These are phyloP conservation scores for Ptilorrhoa leucosticta DNA, from an alignment of 2,113 vertebrate species.

Conservation along the genomic window DNA sequence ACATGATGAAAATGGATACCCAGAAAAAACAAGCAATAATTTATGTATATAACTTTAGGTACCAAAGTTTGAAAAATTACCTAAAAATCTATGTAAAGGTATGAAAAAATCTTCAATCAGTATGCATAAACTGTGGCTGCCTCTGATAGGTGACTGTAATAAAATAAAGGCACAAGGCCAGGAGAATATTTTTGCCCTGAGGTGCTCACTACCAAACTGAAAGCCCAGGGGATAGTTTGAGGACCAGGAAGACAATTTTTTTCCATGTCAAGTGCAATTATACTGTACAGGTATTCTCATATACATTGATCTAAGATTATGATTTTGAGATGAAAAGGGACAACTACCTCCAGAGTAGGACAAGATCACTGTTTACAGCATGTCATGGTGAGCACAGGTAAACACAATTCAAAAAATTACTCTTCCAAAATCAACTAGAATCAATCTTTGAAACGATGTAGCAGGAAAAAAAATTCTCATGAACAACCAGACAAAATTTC, in stretches of 20 bases:
- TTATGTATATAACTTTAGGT: background rate
- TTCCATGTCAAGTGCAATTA: background rate
- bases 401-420: background rate
- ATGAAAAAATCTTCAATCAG: background rate
- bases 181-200: background rate
- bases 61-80: background rate
- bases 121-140: background rate
- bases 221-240: background rate
- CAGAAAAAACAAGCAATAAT: background rate
- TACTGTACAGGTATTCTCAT: background rate
- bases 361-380: background rate
- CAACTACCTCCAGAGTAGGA: background rate
- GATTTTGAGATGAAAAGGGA: background rate
- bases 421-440: background rate
- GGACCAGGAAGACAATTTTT: background rate
- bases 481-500: background rate
- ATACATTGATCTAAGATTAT: background rate
- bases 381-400: background rate
- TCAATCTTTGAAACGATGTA: background rate
- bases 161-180: background rate
- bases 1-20: background rate
- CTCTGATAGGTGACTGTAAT: background rate
- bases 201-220: background rate
- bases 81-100: background rate
- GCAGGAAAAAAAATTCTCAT: background rate